phyloP scores from a whole-genome alignment of 2,888 invertebrate genomes.

The Andrena marginata region DNA sequence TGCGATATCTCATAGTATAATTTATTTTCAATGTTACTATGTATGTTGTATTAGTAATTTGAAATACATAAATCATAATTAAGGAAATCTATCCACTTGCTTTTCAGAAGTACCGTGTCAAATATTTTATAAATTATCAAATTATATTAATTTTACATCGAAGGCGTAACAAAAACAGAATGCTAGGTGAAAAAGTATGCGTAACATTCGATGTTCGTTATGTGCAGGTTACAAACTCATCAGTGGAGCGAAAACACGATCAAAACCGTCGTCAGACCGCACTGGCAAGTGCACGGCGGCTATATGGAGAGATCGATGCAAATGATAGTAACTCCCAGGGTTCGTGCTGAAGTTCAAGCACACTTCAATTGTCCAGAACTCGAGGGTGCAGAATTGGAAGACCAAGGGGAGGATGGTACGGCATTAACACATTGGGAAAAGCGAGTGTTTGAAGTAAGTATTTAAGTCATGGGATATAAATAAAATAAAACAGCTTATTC shows the following conservation, averaged over 20 bases:
- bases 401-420: constrained; percentile 99
- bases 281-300: constrained; percentile 94
- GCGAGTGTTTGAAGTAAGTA: constrained; percentile 95
- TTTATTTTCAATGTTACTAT: no score
- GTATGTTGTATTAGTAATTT: constrained; percentile 10
- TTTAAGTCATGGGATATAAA: background rate
- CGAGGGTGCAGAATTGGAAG: constrained; percentile 98
- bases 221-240: constrained; percentile 93
- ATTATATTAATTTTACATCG: background rate
- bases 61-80: constrained; percentile 56
- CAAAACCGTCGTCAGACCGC: constrained; percentile 88
- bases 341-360: constrained; percentile 93
- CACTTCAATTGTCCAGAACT: constrained; percentile 95
- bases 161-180: background rate
- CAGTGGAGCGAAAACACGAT: constrained; percentile 98
- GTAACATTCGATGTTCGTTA: constrained; percentile 37
- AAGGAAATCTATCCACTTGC: background rate
- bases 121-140: background rate
- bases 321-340: constrained; percentile 96
- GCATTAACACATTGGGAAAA: constrained; percentile 99
- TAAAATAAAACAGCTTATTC: background rate
- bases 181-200: background rate
- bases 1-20: no score
- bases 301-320: constrained; percentile 91
- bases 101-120: background rate